Evolutionary conservation across 2,797 vertebrate species (phyloP).

Genomic region (Pogoniulus pusillus): DNA sequence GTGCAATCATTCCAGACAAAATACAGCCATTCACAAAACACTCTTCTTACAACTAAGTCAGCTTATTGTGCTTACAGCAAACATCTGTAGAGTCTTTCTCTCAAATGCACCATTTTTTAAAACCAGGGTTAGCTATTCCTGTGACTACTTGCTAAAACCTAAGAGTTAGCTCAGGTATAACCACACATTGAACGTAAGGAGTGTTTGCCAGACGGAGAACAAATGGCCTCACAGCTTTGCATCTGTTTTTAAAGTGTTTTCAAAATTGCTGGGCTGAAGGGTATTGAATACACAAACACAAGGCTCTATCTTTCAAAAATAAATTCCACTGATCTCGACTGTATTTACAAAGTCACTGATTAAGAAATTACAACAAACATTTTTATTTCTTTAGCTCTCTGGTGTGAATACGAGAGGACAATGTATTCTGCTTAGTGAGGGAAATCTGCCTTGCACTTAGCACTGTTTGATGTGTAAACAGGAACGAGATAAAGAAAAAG

Average conservation of each 20-base stretch:
- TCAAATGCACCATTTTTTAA: not conserved
- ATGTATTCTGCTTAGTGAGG: not conserved
- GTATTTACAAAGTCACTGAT: not conserved
- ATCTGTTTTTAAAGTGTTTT: not conserved
- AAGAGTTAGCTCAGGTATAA: not conserved
- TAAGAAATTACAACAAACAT: not conserved
- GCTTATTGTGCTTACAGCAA: not conserved
- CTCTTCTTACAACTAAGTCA: not conserved
- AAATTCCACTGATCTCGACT: not conserved
- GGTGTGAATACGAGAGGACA: slow-evolving; percentile 7
- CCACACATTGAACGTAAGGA: not conserved
- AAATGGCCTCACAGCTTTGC: not conserved
- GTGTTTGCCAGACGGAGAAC: not conserved
- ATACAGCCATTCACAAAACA: not conserved
- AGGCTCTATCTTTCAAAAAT: not conserved
- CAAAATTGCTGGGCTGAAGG: not conserved
- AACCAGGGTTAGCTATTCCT: not conserved
- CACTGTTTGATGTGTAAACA: slow-evolving; percentile 58
- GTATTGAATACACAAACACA: not conserved
- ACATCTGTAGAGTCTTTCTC: not conserved
- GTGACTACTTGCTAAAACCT: not conserved
- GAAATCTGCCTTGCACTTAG: slow-evolving; percentile 33
- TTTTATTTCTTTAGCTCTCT: slow-evolving; percentile 19
- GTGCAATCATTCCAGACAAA: not conserved
- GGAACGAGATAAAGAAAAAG: slow-evolving; percentile 56